Conservation (phyloP, 2,113 vertebrate genomes). For the Raphicerus campestris region DNA sequence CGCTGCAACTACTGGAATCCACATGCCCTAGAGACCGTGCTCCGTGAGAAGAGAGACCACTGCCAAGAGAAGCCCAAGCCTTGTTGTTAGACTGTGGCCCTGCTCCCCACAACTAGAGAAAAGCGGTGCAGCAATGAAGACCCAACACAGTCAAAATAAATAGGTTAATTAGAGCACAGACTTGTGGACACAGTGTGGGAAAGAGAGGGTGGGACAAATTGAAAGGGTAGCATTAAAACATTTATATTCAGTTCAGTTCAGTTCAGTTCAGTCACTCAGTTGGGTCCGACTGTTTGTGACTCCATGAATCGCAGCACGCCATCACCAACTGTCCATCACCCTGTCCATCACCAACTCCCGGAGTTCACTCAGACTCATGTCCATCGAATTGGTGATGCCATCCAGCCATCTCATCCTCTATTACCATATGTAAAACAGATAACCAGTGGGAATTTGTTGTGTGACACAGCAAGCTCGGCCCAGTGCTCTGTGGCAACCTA, state of each 20-base stretch:
- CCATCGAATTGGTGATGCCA: too few species aligned
- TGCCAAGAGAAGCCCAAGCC: not conserved
- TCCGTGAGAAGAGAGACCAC: accelerated
- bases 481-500: not conserved
- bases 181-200: not conserved
- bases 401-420: too few species aligned
- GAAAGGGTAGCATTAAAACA: not conserved
- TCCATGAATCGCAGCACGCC: too few species aligned
- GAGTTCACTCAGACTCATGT: too few species aligned
- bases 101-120: not conserved
- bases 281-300: too few species aligned
- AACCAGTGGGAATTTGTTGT: not conserved
- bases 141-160: not conserved
- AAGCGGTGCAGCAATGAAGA: not conserved
- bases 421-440: not conserved
- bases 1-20: accelerated
- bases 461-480: not conserved
- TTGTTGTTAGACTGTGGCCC: not conserved
- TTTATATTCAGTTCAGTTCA: not conserved
- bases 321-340: too few species aligned
- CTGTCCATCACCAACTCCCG: too few species aligned
- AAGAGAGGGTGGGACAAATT: not conserved
- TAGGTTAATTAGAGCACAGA: not conserved
- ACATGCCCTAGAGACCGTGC: not conserved
- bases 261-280: too few species aligned